phyloP scores from a whole-genome alignment of 2,888 invertebrate species.

The Epicampocera succincta region DNA sequence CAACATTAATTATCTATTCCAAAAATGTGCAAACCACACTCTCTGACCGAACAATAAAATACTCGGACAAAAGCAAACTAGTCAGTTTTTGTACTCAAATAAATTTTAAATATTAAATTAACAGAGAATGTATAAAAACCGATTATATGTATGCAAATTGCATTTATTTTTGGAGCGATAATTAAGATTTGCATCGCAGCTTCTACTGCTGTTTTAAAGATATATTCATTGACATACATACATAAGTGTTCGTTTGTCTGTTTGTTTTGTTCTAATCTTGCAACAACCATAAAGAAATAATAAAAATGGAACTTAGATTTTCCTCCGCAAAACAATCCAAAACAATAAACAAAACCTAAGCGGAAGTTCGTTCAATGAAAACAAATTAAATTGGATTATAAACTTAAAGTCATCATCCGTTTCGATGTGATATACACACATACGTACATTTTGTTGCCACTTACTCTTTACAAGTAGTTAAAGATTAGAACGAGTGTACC shows the following conservation, averaged over 20 bases:
- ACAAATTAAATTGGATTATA: conserved; percentile 59
- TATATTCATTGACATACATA: conserved; percentile 30
- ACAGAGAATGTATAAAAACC: conserved; percentile 11
- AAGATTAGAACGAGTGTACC: conserved; percentile 19
- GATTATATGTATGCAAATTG: conserved; percentile 55
- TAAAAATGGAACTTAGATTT: neutral
- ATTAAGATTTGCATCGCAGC: conserved; percentile 59
- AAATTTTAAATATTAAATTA: conserved; percentile 29
- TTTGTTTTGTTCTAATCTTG: conserved; percentile 32
- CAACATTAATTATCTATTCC: too few relatives aligned
- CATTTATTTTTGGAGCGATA: conserved; percentile 58
- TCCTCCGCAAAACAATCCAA: neutral
- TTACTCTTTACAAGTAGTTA: conserved; percentile 13
- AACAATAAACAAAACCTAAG: conserved; percentile 46
- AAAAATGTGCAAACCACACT: too few relatives aligned
- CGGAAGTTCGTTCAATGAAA: conserved; percentile 34
- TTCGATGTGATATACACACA: conserved; percentile 11
- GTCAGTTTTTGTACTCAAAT: conserved; percentile 9
- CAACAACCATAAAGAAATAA: conserved; percentile 36
- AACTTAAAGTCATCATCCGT: conserved; percentile 58
- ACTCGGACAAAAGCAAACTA: neutral
- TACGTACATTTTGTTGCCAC: conserved; percentile 11
- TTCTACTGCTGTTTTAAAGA: conserved; percentile 10
- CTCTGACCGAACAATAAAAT: too few relatives aligned
- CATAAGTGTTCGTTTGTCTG: neutral